Conservation (phyloP, 1,140 invertebrate genomes). For the Polyergus mexicanus region DNA sequence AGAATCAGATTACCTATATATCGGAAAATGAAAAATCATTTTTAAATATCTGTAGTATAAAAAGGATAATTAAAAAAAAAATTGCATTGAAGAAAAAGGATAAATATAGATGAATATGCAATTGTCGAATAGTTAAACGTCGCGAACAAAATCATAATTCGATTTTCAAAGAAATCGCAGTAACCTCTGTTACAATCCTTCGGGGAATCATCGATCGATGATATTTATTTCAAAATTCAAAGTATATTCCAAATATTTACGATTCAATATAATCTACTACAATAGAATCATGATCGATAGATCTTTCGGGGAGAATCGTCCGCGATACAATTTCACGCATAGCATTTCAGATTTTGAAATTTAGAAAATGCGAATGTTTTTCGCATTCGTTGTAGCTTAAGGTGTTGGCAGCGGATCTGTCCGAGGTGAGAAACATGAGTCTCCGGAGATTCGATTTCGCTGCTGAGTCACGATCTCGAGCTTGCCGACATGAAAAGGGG, state of each 20-base stretch:
- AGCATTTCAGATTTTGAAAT: constrained; percentile 21
- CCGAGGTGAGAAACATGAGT: constrained; percentile 78
- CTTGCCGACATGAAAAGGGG: constrained; percentile 76
- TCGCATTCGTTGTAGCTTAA: constrained; percentile 56
- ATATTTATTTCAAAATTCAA: constrained; percentile 33
- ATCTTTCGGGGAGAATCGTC: constrained; percentile 35
- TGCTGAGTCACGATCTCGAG: constrained; percentile 82
- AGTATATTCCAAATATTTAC: constrained; percentile 68
- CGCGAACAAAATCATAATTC: background rate
- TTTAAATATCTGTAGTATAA: background rate
- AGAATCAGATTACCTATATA: constrained; percentile 6
- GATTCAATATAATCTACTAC: background rate
- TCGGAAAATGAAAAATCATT: background rate
- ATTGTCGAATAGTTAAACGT: background rate
- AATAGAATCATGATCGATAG: constrained; percentile 19
- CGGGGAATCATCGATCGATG: constrained; percentile 71
- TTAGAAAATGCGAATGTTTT: constrained; percentile 67
- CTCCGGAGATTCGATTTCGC: constrained; percentile 78
- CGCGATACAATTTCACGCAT: constrained; percentile 27
- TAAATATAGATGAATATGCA: background rate
- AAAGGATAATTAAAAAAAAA: background rate
- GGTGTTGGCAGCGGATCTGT: constrained; percentile 75
- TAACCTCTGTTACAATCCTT: constrained; percentile 40
- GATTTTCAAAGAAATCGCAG: background rate
- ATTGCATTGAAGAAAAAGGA: too few relatives aligned